Base-by-base conservation (phyloP, 2,797 vertebrate genomes). In the Ptychadena robeensis region DNA sequence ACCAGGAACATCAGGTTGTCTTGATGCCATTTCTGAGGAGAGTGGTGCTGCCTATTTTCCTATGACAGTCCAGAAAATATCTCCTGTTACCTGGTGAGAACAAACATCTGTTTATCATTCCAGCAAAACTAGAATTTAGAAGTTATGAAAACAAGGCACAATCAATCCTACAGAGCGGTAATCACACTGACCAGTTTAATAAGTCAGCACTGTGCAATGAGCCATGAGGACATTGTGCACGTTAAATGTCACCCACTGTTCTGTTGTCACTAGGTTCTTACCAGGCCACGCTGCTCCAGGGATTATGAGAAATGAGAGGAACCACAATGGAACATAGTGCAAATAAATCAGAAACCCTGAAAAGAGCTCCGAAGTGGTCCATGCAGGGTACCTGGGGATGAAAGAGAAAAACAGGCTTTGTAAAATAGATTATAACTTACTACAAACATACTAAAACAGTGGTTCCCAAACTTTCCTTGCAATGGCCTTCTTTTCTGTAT, bases 1-100 rank as follows among this genome's bases (percentile, higher is more conserved):
- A 94, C 93, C 93, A 89, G 92, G 91, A 75, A 92, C 76, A 86
- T 90, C 87, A 71, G 89, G 79, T 79, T 90, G 87, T 87, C 89
- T 87, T 6, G 92, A 91, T 84, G 88, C 92, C 93, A 94, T 92
- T 82, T 85, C 59, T 84, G 30, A 12, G 35, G 79, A 78, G 67
- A 79, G 11, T 74, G 65, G 38, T 74, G 74, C 25, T 67, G 38
- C 11, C 10, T n/a, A n/a, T 65, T 70, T 67, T 73, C 61, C 32
- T 73, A 75, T 53, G 79, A 34, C 63, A 79, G 31, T 68, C 59
- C 79, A 82, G 48, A 70, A 79, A 79, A 68, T 68, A 14, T 38
- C 18, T 57, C 30, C 38, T 74, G 69, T 74, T 68, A 85, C 86
- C 86, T 86, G 74, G 71, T n/a, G 32, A 85, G 66, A 67, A 73